Conservation (phyloP, 2,888 invertebrate genomes). For the Drosophila histrio region DNA sequence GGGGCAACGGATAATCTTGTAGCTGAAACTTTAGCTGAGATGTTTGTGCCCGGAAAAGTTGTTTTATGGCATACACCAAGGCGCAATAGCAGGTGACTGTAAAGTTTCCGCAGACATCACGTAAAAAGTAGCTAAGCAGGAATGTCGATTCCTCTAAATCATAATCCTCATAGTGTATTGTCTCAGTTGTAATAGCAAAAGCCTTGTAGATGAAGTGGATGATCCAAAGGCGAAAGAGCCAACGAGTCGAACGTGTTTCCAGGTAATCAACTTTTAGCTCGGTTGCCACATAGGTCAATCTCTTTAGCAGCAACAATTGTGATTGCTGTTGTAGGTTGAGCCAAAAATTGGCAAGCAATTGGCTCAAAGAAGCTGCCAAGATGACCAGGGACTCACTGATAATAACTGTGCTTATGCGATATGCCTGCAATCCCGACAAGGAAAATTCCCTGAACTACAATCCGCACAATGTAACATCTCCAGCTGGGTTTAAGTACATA, state of each 20-base stretch:
- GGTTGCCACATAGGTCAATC: slow-evolving; percentile 2
- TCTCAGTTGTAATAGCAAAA: neutral
- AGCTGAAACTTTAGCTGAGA: neutral
- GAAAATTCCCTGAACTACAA: slow-evolving; percentile 20
- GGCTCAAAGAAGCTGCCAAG: slow-evolving; percentile 18
- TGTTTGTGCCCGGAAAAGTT: slow-evolving; percentile 31
- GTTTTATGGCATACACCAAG: slow-evolving; percentile 26
- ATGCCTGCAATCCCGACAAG: slow-evolving; percentile 16
- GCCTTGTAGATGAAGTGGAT: slow-evolving; percentile 9
- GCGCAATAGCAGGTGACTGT: slow-evolving; percentile 46
- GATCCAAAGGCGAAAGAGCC: slow-evolving; percentile 42
- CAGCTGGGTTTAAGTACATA: slow-evolving; percentile 30
- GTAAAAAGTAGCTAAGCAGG: slow-evolving; percentile 25
- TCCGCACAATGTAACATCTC: neutral
- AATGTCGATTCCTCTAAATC: neutral
- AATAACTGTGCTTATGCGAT: slow-evolving; percentile 1
- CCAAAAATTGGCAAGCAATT: slow-evolving; percentile 50
- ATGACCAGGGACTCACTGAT: slow-evolving; percentile 50
- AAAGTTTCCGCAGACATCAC: slow-evolving; percentile 44
- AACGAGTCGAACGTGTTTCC: neutral
- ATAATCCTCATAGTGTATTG: neutral
- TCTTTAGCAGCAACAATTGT: slow-evolving; percentile 29
- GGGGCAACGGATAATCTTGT: neutral
- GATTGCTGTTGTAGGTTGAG: slow-evolving; percentile 41
- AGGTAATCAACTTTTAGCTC: neutral